Evolutionary conservation across 2,113 vertebrate species (phyloP).

Genomic region (Trichechus manatus): DNA sequence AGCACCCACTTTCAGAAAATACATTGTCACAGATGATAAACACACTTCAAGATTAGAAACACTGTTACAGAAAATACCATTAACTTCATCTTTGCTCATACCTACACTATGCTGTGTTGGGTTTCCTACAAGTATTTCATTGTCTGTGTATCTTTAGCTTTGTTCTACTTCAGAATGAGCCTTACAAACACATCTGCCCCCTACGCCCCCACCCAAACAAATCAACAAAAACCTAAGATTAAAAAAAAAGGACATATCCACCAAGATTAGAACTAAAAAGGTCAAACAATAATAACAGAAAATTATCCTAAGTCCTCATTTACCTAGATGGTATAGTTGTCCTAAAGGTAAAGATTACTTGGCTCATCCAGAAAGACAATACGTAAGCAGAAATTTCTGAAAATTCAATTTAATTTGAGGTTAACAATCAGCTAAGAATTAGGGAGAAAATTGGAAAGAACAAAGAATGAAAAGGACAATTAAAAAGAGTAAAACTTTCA

Average conservation of each 20-base stretch:
- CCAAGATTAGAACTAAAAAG: conserved; percentile 26
- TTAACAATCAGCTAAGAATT: conserved; percentile 9
- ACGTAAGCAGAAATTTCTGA: conserved; percentile 48
- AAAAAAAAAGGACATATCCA: background rate
- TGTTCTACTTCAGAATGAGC: conserved; percentile 35
- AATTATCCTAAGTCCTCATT: conserved; percentile 38
- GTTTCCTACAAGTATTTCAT: background rate
- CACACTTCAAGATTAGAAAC: conserved; percentile 51
- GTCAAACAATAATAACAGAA: conserved; percentile 26
- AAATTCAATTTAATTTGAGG: conserved; percentile 42
- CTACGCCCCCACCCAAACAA: background rate
- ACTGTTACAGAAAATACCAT: background rate
- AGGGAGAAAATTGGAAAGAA: background rate
- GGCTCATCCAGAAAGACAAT: background rate
- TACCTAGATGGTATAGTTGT: background rate
- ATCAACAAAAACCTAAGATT: background rate
- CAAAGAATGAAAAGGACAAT: conserved; percentile 5
- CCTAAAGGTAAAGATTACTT: conserved; percentile 32
- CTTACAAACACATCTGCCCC: background rate
- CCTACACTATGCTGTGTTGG: background rate
- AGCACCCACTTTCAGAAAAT: conserved; percentile 5
- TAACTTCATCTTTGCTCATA: conserved; percentile 23
- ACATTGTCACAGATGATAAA: background rate
- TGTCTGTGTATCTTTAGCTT: background rate
- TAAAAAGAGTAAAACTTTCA: conserved; percentile 20